phyloP scores from a whole-genome alignment of 2,797 vertebrate genomes.

The Rhincodon typus region DNA sequence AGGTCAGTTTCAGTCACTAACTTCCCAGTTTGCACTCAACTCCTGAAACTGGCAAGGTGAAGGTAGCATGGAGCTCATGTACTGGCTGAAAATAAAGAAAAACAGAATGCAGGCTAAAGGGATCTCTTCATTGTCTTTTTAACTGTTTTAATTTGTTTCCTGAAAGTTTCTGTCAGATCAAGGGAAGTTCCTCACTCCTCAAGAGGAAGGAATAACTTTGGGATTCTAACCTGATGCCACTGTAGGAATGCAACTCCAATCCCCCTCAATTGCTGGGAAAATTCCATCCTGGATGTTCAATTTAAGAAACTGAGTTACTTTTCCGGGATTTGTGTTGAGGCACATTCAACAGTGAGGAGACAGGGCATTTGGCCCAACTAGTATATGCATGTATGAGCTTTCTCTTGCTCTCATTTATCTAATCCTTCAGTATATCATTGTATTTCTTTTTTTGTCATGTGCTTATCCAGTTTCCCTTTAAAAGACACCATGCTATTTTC shows the following conservation, averaged over 20 bases:
- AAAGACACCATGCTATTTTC: neutral
- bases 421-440: neutral
- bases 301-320: neutral
- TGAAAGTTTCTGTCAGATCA: neutral
- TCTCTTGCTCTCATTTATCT: neutral
- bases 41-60: too few species aligned
- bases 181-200: neutral
- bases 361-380: neutral
- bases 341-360: neutral
- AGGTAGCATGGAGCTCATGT: too few species aligned
- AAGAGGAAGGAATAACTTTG: neutral
- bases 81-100: too few species aligned
- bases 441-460: neutral
- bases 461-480: neutral
- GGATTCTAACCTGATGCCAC: too few species aligned
- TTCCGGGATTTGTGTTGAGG: neutral
- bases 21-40: too few species aligned
- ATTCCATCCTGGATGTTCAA: neutral
- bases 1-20: too few species aligned
- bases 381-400: neutral
- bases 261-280: too few species aligned
- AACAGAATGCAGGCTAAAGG: neutral
- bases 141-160: neutral
- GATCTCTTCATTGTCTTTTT: neutral
- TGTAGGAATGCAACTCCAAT: too few species aligned